Base-by-base conservation (phyloP, 2,797 vertebrate species). In the Holocentrus rufus region DNA sequence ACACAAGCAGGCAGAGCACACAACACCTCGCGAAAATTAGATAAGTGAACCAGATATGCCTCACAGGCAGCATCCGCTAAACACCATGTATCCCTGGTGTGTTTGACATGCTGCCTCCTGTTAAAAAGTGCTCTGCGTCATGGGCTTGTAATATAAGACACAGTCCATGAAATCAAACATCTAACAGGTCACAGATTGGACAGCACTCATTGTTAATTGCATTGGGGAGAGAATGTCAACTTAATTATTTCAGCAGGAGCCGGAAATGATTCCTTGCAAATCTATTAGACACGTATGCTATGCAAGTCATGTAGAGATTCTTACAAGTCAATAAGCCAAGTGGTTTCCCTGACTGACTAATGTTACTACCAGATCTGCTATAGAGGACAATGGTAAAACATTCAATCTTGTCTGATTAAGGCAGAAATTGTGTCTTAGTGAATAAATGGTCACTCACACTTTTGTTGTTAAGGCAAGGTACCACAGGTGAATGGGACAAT, bases 201-300 rank as follows among this genome's bases (percentile, higher is more conserved):
- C 89, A 65, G 81, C 76, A 63, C 84, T 85, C 81, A 31, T 80
- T 83, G 87, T 89, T 93, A 91, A 92, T 91, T 92, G 85, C 82
- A 86, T 87, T 69, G 71, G 87, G 80, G 76, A 87, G 81, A 87
- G 85, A 88, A 87, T 90, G 91, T 92, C 92, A 92, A 91, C 90
- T 90, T 93, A 86, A 93, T 93, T 93, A 94, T 93, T 92, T 90
- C 90, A 85, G 83, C 88, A 55, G 34, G 70, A 84, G 86, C 87
- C 86, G 86, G 87, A 92, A 89, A 90, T 79, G 77, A 91, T 88
- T 90, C 85, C 87, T 65, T 56, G 83, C 80, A 81, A 93, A 94
- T 93, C 90, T 90, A 92, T 93, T 92, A 87, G 90, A 90, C 92
- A 89, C 86, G 79, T 87, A 79, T 59, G 76, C 78, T 65, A 89